These are phyloP conservation scores for Gnathonemus longibarbis DNA, from an alignment of 2,113 vertebrate genomes.

Conservation along the genomic window DNA sequence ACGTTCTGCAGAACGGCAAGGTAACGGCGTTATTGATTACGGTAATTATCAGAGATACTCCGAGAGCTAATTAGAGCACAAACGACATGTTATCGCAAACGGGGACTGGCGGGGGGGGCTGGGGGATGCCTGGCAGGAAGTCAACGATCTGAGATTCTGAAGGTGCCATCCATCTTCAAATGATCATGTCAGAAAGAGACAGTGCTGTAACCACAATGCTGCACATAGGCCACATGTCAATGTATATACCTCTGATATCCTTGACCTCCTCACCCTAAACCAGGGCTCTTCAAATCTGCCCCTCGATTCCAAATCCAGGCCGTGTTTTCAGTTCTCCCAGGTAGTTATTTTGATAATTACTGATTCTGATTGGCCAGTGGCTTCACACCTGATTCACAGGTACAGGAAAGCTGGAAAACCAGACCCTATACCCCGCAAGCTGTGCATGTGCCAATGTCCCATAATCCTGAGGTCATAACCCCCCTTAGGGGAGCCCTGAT, in stretches of 20 bases:
- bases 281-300: neutral
- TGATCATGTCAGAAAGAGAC: neutral
- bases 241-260: neutral
- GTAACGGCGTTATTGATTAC: slow-evolving; percentile 19
- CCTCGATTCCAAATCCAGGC: neutral
- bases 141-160: neutral
- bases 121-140: neutral
- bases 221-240: neutral
- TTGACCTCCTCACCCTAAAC: neutral
- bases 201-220: neutral
- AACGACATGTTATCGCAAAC: neutral
- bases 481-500: neutral
- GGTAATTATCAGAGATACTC: slow-evolving; percentile 20
- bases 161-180: neutral
- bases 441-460: neutral
- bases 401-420: no score
- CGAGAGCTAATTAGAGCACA: slow-evolving; percentile 4
- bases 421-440: neutral
- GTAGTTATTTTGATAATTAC: no score
- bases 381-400: no score
- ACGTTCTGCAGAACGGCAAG: neutral
- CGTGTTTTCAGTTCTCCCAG: no score
- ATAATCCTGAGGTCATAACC: neutral
- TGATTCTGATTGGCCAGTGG: no score
- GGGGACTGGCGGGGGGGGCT: neutral